Base-by-base conservation (phyloP, 2,113 vertebrate species). In the Xyliphius kryptos region DNA sequence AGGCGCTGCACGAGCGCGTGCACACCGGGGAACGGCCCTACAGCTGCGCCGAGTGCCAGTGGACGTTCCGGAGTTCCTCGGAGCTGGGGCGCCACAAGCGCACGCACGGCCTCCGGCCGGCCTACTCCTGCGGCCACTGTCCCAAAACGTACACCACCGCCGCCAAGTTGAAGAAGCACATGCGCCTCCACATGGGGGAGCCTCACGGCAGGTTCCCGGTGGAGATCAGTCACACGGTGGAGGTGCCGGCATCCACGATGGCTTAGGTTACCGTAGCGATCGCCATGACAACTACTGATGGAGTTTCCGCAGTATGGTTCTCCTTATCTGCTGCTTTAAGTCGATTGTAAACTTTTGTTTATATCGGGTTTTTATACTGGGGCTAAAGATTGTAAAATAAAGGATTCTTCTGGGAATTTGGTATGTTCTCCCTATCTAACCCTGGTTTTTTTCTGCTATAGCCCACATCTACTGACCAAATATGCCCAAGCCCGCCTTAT, bases 21-120 rank as follows among this genome's bases (percentile, higher is more conserved):
- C 84, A 87, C 79, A 86, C 86, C 0, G 86, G 86, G 0, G 86
- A 86, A 49, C 54, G 81, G 9, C 86, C 86, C 8, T 87, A 82
- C 26, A 21, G 69, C 62, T 87, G 86, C 70, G 0, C 19, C 15
- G 1, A 26, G 12, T 87, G 86, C 16, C 60, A 75, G 19, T 75
- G 81, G 22, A 79, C 66, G 50, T 87, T 87, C 70, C 84, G 82
- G 69, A 86, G 83, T 63, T 82, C 82, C 1, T 86, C 84, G 0
- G 83, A 86, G 75, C 66, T 86, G 69, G 80, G 82, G 0, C 61
- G 84, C 12, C 86, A 87, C 77, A 77, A 69, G 20, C 82, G 69
- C 16, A 69, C 69, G 22, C 86, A 87, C 15, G 61, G 71, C 0
- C 79, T 74, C 32, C 1, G 56, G 44, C 76, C 60, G 70, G 66